These are phyloP conservation scores for Netelia inedita DNA, from an alignment of 2,888 invertebrate species.

Conservation along the genomic window DNA sequence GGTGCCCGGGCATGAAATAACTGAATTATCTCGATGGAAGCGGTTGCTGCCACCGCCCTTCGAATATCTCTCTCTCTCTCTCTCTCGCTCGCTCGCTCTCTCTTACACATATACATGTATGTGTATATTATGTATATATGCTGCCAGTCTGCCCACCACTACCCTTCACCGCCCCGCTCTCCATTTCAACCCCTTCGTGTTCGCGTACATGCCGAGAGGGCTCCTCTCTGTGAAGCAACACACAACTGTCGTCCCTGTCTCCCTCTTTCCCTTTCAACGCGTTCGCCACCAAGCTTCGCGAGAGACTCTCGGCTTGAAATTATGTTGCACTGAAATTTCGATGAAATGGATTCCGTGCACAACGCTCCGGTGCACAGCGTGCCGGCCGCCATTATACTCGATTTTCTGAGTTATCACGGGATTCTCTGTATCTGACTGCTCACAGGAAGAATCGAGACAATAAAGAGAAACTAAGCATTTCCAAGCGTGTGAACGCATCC, in stretches of 20 bases:
- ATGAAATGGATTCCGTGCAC: slow-evolving; percentile 78
- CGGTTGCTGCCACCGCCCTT: slow-evolving; percentile 79
- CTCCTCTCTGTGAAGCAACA: slow-evolving; percentile 51
- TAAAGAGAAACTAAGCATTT: not conserved
- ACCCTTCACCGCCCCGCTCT: slow-evolving; percentile 60
- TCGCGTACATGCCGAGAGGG: slow-evolving; percentile 24
- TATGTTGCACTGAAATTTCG: slow-evolving; percentile 81
- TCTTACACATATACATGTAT: slow-evolving; percentile 32
- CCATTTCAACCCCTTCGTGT: slow-evolving; percentile 41
- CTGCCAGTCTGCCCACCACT: slow-evolving; percentile 52
- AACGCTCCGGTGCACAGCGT: slow-evolving; percentile 27
- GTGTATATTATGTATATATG: slow-evolving; percentile 9
- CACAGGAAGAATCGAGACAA: slow-evolving; percentile 9
- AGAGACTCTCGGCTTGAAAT: slow-evolving; percentile 72
- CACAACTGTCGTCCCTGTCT: slow-evolving; percentile 50
- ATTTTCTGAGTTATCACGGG: slow-evolving; percentile 80
- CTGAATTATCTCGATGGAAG: slow-evolving; percentile 83
- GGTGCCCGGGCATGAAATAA: slow-evolving; percentile 83
- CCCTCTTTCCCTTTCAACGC: slow-evolving; percentile 64
- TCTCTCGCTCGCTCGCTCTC: slow-evolving; percentile 52
- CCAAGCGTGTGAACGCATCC: not conserved
- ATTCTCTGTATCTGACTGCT: slow-evolving; percentile 39
- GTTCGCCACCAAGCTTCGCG: slow-evolving; percentile 56
- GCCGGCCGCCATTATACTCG: slow-evolving; percentile 79
- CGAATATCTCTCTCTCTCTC: slow-evolving; percentile 63